phyloP scores from a whole-genome alignment of 2,797 vertebrate genomes.

The Sus cebifrons region DNA sequence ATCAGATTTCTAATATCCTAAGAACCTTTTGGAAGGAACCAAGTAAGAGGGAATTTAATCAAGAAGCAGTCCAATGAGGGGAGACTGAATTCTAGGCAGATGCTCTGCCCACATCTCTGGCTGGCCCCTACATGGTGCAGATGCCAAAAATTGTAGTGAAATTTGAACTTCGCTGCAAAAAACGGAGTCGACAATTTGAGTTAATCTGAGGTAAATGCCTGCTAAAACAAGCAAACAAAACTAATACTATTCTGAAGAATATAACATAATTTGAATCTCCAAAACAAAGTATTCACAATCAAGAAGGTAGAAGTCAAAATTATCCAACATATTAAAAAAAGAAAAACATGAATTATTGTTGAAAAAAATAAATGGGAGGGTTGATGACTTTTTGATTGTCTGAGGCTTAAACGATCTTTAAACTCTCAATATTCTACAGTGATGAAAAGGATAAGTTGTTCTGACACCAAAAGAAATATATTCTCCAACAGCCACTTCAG shows the following conservation, averaged over 20 bases:
- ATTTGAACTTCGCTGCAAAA: not conserved
- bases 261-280: not conserved
- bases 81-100: not conserved
- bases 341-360: not conserved
- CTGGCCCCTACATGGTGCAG: accelerated
- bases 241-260: not conserved
- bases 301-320: not conserved
- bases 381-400: not conserved
- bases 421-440: not conserved
- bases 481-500: not conserved
- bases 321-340: not conserved
- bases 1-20: not conserved
- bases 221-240: not conserved
- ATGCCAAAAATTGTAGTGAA: not conserved
- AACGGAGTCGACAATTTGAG: not conserved
- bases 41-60: not conserved
- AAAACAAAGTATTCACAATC: not conserved
- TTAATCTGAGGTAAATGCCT: not conserved
- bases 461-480: not conserved
- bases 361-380: not conserved
- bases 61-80: not conserved
- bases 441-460: not conserved
- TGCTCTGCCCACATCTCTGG: not conserved
- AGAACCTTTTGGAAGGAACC: not conserved
- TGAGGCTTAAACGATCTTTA: not conserved